Conservation (phyloP, 2,888 invertebrate genomes). For the Onthophagus sagittarius region DNA sequence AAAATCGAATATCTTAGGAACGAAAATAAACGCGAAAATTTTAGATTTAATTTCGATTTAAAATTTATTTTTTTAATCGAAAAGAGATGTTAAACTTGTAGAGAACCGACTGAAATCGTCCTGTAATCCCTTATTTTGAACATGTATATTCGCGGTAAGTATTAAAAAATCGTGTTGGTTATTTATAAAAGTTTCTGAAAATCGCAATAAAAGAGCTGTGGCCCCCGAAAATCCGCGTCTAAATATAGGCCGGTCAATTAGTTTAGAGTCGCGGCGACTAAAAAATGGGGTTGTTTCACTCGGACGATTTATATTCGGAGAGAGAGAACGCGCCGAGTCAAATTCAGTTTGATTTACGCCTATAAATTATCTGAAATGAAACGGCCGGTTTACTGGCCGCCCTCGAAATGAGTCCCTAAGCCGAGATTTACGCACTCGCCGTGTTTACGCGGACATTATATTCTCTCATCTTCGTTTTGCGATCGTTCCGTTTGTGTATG, state of each 20-base stretch:
- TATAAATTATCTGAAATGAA: constrained; percentile 1
- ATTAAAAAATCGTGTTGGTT: background rate
- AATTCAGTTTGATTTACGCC: background rate
- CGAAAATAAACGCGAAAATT: too few species aligned
- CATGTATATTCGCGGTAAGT: too few species aligned
- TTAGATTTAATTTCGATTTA: too few species aligned
- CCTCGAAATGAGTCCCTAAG: background rate
- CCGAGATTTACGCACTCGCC: background rate
- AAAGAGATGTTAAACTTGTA: too few species aligned
- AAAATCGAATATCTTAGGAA: too few species aligned
- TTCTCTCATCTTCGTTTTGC: background rate
- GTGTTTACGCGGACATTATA: background rate
- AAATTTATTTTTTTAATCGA: too few species aligned
- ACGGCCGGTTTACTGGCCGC: background rate
- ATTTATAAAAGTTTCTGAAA: background rate
- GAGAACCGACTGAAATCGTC: too few species aligned
- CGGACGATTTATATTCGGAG: constrained; percentile 1
- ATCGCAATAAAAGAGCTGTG: background rate
- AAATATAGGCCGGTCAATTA: constrained; percentile 8
- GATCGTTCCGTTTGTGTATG: background rate
- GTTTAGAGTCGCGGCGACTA: background rate
- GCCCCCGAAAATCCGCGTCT: background rate
- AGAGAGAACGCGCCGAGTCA: background rate
- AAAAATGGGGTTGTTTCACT: constrained; percentile 9
- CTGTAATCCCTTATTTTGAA: too few species aligned